Conservation (phyloP, 2,113 vertebrate genomes). For the Zonotrichia leucophrys region DNA sequence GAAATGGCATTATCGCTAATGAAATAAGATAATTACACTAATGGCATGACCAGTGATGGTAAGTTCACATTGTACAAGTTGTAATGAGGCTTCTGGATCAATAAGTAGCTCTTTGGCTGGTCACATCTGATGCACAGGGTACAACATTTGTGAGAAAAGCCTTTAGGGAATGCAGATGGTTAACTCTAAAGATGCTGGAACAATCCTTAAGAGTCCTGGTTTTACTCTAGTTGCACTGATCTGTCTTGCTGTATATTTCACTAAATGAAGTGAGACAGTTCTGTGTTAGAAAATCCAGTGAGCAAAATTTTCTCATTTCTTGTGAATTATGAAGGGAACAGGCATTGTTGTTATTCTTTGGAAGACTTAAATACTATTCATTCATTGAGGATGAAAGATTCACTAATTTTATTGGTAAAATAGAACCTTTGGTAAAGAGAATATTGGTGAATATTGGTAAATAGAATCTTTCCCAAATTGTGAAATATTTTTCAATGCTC, state of each 20-base stretch:
- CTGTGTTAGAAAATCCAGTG: background rate
- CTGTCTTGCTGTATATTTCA: background rate
- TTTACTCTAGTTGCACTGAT: background rate
- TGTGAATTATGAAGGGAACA: background rate
- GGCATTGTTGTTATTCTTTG: background rate
- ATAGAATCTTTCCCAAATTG: background rate
- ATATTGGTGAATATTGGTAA: no score
- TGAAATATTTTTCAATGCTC: background rate
- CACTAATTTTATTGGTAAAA: background rate
- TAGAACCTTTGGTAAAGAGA: background rate
- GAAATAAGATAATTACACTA: conserved; percentile 74
- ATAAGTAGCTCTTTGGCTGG: conserved; percentile 60
- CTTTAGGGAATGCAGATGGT: background rate
- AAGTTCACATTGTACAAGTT: conserved; percentile 63
- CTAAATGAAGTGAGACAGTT: background rate
- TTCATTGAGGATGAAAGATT: background rate
- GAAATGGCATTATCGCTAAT: conserved; percentile 65
- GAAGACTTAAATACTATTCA: background rate
- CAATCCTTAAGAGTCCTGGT: background rate
- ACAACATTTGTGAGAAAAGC: conserved; percentile 1
- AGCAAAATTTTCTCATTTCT: background rate
- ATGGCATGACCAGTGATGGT: conserved; percentile 63
- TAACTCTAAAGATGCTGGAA: conserved; percentile 37
- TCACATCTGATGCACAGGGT: conserved; percentile 5
- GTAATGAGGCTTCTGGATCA: conserved; percentile 68